Base-by-base conservation (phyloP, 1,140 invertebrate genomes). In the Pogonomyrmex barbatus region DNA sequence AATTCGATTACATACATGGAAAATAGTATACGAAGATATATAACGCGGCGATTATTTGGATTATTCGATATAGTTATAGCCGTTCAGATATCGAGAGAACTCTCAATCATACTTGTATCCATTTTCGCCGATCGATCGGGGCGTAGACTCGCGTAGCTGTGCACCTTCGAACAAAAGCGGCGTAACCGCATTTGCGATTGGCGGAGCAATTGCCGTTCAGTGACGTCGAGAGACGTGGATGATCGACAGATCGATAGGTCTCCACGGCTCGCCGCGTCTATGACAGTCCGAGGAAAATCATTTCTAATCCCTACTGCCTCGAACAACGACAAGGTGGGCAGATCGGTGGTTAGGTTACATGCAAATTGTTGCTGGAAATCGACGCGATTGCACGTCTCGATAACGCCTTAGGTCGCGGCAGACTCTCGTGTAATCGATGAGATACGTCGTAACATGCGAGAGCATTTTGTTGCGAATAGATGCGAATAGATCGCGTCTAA, bases 321-420 rank as follows among this genome's bases (percentile, higher is more conserved):
- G 68, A 47, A 24, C 39, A 60, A 75, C n/a, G n/a, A n/a, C 68
- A 50, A 81, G 65, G 68, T 60, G 24, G 24, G 79, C 79, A 83
- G 79, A 83, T 82, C 42, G 79, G 54, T 30, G 30, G 58, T 33
- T 79, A 54, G 77, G 62, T 62, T 60, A 30, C 79, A n/a, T 30
- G 68, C 50, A 83, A 83, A 83, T 83, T 50, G 79, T 54, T 24
- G 42, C 45, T 83, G 79, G 68, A 50, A 83, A 83, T 83, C 54
- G 45, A 33, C 79, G 68, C 79, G 50, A 83, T 75, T 47, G 56
- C 54, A 60, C 70, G 68, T 73, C 79, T 83, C 68, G 79, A 75
- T 75, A 75, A 50, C 36, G 68, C 68, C 79, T 75, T 75, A 68
- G 68, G 42, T 83, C 33, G 54, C 42, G 12, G 42, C 12, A 60